Base-by-base conservation (phyloP, 1,140 invertebrate species). In the Schlechtendalia chinensis region DNA sequence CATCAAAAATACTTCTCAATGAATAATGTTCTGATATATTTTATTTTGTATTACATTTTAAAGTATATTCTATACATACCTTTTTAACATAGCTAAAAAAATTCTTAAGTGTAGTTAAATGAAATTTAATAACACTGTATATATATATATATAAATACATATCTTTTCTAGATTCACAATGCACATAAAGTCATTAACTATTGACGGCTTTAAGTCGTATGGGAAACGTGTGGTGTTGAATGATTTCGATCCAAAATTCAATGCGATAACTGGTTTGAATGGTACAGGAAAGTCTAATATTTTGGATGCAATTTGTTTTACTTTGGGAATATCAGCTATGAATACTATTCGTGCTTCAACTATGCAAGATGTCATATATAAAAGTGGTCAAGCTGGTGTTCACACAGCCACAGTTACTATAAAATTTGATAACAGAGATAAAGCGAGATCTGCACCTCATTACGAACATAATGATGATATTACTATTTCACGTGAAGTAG, bases 241-340 rank as follows among this genome's bases (percentile, higher is more conserved):
- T 82, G 94, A 92, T 27, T 99, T 99, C 86, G 97, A 99, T 87
- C 90, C 89, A 8, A 90, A 95, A 86, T 99, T 99, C 85, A 99
- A 99, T 85, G 98, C 98, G 14, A 99, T 99, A 67, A 99, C 98
- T 58, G 98, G 98, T 16, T 87, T 99, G 11, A 99, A 99, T 88
- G 98, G 98, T 6, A 97, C 94, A 82, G 98, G 98, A n/a, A 99
- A 99, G 88, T 99, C 96, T 0, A 99, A 99, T 85, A 96, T 99
- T 85, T 88, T 99, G 61, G 98, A 99, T 88, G 91, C 95, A 16
- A 98, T 99, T 86, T 99, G 97, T 86, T 99, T 99, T 86, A 91
- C 99, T 17, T 87, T 99, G 5, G 98, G 98, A 63, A 97, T 99
- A 53, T 92, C 93, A n/a, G 98, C 98, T 88, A 89, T 99, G 71